Evolutionary conservation across 2,888 invertebrate genomes (phyloP).

Genomic region (Cephus runcator): DNA sequence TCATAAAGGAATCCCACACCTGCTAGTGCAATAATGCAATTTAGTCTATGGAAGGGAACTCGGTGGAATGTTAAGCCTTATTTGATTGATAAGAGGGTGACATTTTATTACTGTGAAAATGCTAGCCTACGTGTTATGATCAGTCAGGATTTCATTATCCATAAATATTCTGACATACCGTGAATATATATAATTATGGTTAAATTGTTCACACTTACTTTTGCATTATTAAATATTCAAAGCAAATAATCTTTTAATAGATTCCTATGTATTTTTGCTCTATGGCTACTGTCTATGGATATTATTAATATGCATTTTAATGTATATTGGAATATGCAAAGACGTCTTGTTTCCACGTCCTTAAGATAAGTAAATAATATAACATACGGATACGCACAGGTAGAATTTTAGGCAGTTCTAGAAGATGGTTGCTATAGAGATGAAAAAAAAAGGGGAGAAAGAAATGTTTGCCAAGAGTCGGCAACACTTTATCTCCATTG

Average conservation of each 20-base stretch:
- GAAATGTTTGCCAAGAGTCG: conserved; percentile 23
- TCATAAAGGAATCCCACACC: conserved; percentile 8
- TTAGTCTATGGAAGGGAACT: background rate
- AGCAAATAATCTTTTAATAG: background rate
- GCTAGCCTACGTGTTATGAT: background rate
- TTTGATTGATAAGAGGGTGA: conserved; percentile 15
- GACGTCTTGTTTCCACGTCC: background rate
- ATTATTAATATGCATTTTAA: background rate
- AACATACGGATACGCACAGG: background rate
- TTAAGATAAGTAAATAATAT: conserved; percentile 6
- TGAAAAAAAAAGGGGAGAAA: background rate
- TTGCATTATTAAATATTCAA: background rate
- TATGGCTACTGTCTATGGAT: background rate
- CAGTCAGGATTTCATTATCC: background rate
- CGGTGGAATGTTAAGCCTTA: conserved; percentile 21
- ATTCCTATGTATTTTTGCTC: background rate
- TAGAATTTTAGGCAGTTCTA: background rate
- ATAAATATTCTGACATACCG: background rate
- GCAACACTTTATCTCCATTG: conserved; percentile 29
- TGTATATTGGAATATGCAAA: background rate
- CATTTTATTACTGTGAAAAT: background rate
- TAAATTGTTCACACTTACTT: background rate
- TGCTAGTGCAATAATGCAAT: conserved; percentile 9
- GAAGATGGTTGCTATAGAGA: background rate
- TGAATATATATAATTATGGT: background rate